phyloP scores from a whole-genome alignment of 2,797 vertebrate species.

The Craterocephalus amniculus region DNA sequence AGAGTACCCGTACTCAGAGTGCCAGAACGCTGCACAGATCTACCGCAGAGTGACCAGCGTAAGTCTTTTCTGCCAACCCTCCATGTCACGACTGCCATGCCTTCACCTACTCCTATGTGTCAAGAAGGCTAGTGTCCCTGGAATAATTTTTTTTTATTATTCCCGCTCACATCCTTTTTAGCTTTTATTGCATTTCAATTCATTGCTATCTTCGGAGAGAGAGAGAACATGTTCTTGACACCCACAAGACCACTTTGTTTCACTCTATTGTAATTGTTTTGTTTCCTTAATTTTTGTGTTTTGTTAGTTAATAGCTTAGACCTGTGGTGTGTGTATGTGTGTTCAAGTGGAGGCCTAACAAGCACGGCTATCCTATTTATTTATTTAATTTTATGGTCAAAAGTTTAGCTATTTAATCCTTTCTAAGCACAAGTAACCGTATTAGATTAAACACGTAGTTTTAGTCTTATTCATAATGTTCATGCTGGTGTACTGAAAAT shows the following conservation, averaged over 20 bases:
- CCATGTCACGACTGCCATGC: constrained; percentile 64
- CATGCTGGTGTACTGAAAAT: constrained; percentile 14
- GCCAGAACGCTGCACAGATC: constrained; percentile 99
- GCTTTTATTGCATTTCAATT: constrained; percentile 21
- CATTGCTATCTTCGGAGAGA: constrained; percentile 4
- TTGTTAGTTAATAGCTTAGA: constrained; percentile 26
- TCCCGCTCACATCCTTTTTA: constrained; percentile 26
- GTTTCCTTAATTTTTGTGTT: constrained; percentile 13
- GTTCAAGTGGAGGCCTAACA: constrained; percentile 38
- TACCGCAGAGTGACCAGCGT: constrained; percentile 99
- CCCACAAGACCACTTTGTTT: constrained; percentile 8
- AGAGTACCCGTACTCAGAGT: constrained; percentile 99
- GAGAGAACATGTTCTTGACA: constrained; percentile 5
- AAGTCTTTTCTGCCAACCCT: constrained; percentile 82
- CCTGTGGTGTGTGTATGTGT: constrained; percentile 17
- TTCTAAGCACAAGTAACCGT: constrained; percentile 19
- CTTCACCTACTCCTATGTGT: constrained; percentile 63
- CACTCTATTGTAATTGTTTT: constrained; percentile 1
- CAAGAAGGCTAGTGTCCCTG: constrained; percentile 65
- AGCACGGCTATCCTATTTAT: constrained; percentile 36
- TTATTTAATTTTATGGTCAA: not conserved
- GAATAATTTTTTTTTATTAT: constrained; percentile 40
- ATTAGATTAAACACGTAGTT: constrained; percentile 26
- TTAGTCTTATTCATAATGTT: constrained; percentile 35
- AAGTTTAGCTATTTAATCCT: not conserved